These are phyloP conservation scores for Pelagia noctiluca DNA, from an alignment of 30 jellyfish, hydroid and myxozoan genomes.

Conservation along the genomic window DNA sequence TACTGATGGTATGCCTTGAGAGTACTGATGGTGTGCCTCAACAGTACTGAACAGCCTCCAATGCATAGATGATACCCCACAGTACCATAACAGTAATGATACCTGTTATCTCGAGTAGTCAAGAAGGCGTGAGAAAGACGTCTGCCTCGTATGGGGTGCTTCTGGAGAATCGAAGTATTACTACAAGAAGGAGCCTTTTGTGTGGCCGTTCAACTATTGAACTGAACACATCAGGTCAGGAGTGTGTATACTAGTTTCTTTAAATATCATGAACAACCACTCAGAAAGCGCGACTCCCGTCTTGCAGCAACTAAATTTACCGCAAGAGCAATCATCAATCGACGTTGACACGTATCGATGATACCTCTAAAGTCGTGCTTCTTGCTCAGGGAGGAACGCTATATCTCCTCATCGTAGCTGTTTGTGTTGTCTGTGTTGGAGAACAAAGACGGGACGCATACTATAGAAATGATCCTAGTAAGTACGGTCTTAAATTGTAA, in stretches of 20 bases:
- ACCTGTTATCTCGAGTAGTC: too few relatives aligned
- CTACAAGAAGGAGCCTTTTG: too few relatives aligned
- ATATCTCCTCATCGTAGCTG: constrained; percentile 92
- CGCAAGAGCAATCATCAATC: constrained; percentile 90
- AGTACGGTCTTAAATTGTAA: constrained; percentile 84
- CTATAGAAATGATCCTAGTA: constrained; percentile 98
- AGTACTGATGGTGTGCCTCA: too few relatives aligned
- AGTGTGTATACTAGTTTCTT: too few relatives aligned
- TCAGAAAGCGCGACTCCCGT: constrained; percentile 85
- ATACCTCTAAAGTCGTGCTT: constrained; percentile 56
- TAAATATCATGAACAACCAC: constrained; percentile 42
- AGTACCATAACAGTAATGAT: too few relatives aligned
- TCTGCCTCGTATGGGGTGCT: too few relatives aligned
- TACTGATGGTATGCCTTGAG: too few relatives aligned
- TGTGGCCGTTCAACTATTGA: too few relatives aligned
- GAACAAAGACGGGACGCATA: constrained; percentile 98
- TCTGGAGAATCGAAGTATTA: too few relatives aligned
- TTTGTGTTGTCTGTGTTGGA: constrained; percentile 84
- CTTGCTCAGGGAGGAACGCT: constrained; percentile 91
- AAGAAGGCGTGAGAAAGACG: neutral
- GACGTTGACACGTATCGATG: constrained; percentile 15
- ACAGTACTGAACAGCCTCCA: too few relatives aligned
- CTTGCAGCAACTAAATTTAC: constrained; percentile 57
- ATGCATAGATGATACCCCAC: too few relatives aligned
- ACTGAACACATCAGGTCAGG: too few relatives aligned